Conservation (phyloP, 2,113 vertebrate genomes). For the Lagopus leucura region DNA sequence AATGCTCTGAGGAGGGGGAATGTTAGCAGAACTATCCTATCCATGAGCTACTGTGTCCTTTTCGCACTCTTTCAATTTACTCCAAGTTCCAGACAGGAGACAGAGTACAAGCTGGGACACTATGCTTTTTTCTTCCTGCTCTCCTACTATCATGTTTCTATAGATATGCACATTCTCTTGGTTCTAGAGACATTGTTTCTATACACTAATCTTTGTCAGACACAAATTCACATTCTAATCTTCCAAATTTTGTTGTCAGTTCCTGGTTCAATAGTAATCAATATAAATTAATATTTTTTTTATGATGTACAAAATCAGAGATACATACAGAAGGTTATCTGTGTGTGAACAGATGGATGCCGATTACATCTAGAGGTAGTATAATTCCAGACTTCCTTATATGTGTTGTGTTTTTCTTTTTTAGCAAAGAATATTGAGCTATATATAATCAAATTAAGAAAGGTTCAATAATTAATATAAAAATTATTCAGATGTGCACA, state of each 20-base stretch:
- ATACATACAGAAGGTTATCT: neutral
- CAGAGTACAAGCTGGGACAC: neutral
- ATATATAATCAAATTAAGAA: neutral
- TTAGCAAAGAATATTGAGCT: neutral
- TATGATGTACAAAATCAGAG: neutral
- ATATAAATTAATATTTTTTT: neutral
- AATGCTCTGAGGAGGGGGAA: neutral
- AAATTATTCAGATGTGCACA: neutral
- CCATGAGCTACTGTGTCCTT: neutral
- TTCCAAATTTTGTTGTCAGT: neutral
- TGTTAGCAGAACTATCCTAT: neutral
- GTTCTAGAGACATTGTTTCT: neutral
- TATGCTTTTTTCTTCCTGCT: neutral
- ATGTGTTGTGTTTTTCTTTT: neutral
- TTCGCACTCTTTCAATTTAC: neutral
- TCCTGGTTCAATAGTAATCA: neutral
- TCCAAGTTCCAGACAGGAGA: neutral
- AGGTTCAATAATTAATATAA: conserved; percentile 18
- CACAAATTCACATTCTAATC: neutral
- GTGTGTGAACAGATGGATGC: neutral
- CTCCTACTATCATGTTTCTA: neutral
- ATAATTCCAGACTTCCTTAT: neutral
- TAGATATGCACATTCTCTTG: neutral
- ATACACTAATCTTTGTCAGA: neutral
- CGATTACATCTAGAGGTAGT: neutral